A percentile compares a stretch with the other conserved stretches of the same genome.
phyloP scores from a whole-genome alignment of 2,797 vertebrate species.

The Coregonus suidteri region DNA sequence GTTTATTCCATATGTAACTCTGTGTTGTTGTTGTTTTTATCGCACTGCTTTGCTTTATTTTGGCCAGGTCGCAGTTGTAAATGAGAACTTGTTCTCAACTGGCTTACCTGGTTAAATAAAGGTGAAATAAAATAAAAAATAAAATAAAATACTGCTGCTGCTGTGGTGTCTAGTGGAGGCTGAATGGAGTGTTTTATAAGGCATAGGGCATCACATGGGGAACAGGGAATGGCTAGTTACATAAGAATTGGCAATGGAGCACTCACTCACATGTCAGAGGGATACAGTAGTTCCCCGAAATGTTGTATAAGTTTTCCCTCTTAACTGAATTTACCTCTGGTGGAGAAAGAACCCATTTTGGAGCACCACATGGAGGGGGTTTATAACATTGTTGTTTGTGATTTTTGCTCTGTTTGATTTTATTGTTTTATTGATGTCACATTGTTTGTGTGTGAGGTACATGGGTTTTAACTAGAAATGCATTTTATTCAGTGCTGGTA shows the following conservation, averaged over 20 bases:
- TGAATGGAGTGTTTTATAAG: background rate
- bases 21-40: too few relatives aligned
- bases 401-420: conserved; percentile 1
- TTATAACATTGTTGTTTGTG: background rate
- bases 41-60: too few relatives aligned
- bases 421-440: background rate
- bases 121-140: too few relatives aligned
- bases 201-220: background rate
- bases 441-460: background rate
- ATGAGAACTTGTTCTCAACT: too few relatives aligned
- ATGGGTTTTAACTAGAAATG: background rate
- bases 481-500: background rate
- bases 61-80: too few relatives aligned
- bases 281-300: background rate
- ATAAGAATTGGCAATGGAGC: background rate
- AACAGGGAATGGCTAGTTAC: background rate
- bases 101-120: too few relatives aligned
- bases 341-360: background rate
- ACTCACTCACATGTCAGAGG: background rate
- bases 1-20: too few relatives aligned
- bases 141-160: background rate
- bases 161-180: conserved; percentile 1
- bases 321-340: background rate
- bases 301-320: background rate
- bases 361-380: background rate